Evolutionary conservation across 2,888 invertebrate genomes (phyloP).

Genomic region (Pollenia griseotomentosa): DNA sequence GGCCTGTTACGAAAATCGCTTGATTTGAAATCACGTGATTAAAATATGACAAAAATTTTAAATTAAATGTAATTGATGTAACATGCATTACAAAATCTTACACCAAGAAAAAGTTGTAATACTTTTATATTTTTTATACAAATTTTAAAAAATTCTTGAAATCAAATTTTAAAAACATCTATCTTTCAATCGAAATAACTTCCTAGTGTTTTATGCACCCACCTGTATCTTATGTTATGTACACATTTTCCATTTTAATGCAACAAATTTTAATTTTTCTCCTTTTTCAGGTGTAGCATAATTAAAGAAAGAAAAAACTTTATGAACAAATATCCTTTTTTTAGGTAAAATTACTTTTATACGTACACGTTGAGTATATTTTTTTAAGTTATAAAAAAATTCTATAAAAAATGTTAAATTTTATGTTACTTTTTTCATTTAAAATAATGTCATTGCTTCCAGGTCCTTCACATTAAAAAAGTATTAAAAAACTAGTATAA

Average conservation of each 20-base stretch:
- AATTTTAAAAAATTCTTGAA: too few relatives aligned
- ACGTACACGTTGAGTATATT: slow-evolving; percentile 1
- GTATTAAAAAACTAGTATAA: slow-evolving; percentile 39
- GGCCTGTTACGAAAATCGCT: too few relatives aligned
- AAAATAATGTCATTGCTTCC: slow-evolving; percentile 67
- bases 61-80: too few relatives aligned
- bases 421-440: slow-evolving; percentile 56
- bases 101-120: too few relatives aligned
- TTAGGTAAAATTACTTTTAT: slow-evolving; percentile 41
- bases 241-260: slow-evolving; percentile 46
- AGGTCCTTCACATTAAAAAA: slow-evolving; percentile 65
- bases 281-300: slow-evolving; percentile 67
- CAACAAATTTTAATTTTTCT: slow-evolving; percentile 52
- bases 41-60: too few relatives aligned
- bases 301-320: slow-evolving; percentile 63
- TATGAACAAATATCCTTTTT: slow-evolving; percentile 56
- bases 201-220: slow-evolving; percentile 8
- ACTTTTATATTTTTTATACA: too few relatives aligned
- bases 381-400: slow-evolving; percentile 41
- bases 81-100: too few relatives aligned
- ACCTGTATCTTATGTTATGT: slow-evolving; percentile 43
- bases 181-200: background rate
- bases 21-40: too few relatives aligned
- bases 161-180: background rate
- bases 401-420: slow-evolving; percentile 58